Conservation (phyloP, 2,113 vertebrate species). For the Bungarus multicinctus region DNA sequence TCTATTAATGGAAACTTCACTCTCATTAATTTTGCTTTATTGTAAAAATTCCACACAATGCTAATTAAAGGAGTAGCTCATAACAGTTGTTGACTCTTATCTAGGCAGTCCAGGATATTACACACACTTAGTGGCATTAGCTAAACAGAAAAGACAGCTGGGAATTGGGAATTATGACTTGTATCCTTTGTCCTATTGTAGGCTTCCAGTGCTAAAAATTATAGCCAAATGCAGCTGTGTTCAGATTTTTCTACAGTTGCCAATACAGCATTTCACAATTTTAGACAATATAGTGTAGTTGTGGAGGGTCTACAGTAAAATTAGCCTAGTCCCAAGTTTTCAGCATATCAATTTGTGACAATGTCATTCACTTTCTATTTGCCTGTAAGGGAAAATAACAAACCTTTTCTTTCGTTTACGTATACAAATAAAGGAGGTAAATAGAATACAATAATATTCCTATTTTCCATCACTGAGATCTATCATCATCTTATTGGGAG, state of each 20-base stretch:
- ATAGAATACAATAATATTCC: neutral
- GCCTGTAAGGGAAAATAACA: neutral
- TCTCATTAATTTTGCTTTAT: neutral
- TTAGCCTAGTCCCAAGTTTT: neutral
- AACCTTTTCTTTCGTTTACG: neutral
- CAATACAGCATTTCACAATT: neutral
- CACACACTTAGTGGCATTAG: neutral
- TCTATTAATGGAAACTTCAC: neutral
- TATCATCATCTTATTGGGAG: neutral
- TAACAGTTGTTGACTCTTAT: conserved; percentile 1
- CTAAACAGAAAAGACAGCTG: conserved; percentile 4
- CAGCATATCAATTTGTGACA: neutral
- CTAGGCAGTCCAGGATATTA: neutral
- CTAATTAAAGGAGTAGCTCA: conserved; percentile 9
- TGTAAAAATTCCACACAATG: neutral
- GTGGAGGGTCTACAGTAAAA: neutral
- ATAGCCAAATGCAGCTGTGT: neutral
- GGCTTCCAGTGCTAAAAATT: neutral
- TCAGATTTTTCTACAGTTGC: neutral
- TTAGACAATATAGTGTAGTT: neutral
- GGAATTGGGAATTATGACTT: conserved; percentile 8
- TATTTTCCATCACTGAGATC: neutral
- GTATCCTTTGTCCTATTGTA: neutral
- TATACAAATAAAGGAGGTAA: neutral
- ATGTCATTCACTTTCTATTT: neutral